phyloP scores from a whole-genome alignment of 2,888 invertebrate species.

The Tenthredo amoena region DNA sequence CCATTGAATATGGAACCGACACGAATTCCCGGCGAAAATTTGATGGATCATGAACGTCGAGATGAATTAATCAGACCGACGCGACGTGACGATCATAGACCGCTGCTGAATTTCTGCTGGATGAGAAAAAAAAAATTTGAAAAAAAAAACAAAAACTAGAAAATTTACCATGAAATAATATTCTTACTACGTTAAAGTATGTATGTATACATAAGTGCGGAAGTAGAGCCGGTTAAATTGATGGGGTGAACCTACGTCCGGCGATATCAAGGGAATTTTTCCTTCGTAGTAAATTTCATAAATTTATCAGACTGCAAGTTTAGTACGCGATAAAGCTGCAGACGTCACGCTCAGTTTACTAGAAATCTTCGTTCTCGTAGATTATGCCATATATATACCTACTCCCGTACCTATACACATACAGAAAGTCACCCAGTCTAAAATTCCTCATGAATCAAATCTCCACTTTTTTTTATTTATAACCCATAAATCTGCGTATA shows the following conservation, averaged over 20 bases:
- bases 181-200: neutral
- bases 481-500: neutral
- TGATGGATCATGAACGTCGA: too few relatives aligned
- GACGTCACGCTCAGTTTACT: conserved; percentile 11
- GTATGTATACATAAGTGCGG: neutral
- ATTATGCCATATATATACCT: neutral
- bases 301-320: neutral
- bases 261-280: neutral
- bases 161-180: too few relatives aligned
- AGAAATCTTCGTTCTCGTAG: conserved; percentile 5
- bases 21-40: too few relatives aligned
- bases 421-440: neutral
- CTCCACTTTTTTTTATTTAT: neutral
- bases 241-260: neutral
- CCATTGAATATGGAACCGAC: neutral
- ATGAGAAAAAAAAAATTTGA: too few relatives aligned
- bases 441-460: neutral
- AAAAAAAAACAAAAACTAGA: neutral
- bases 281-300: neutral
- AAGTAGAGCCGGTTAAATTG: neutral
- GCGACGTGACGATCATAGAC: too few relatives aligned
- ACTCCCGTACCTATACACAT: neutral
- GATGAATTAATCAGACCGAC: too few relatives aligned
- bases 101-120: too few relatives aligned
- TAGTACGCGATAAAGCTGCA: conserved; percentile 7